phyloP scores from a whole-genome alignment of 2,113 vertebrate genomes.

The Pomatorhinus ruficollis region DNA sequence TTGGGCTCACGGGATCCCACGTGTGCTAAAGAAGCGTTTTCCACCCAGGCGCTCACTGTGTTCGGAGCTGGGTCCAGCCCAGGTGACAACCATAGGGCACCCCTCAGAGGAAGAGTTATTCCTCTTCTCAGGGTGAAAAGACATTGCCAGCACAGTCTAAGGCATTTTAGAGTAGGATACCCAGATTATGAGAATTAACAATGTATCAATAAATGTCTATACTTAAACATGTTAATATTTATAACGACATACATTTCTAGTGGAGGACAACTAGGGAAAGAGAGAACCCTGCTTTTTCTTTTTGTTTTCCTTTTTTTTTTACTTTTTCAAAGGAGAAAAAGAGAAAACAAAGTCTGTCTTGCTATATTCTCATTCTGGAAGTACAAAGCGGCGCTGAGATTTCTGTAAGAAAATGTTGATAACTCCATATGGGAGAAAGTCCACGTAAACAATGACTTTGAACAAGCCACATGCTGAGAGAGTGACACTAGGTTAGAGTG shows the following conservation, averaged over 20 bases:
- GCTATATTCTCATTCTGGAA: not conserved
- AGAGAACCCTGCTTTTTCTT: not conserved
- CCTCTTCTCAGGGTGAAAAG: not conserved
- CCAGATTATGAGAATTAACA: not conserved
- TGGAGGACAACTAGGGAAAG: not conserved
- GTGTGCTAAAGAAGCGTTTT: not conserved
- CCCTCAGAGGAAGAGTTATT: not conserved
- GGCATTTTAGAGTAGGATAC: not conserved
- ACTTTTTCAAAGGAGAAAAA: not conserved
- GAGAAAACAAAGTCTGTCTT: not conserved
- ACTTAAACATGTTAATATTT: not conserved
- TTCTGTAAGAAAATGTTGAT: constrained; percentile 15
- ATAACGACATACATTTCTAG: not conserved
- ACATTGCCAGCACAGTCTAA: not conserved
- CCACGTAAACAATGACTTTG: constrained; percentile 18
- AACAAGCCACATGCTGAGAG: constrained; percentile 36
- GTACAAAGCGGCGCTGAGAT: not conserved
- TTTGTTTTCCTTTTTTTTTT: not conserved
- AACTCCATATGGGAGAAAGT: constrained; percentile 34
- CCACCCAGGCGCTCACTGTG: rapidly evolving
- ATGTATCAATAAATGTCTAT: not conserved
- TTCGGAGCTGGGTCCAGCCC: rapidly evolving
- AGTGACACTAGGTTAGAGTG: constrained; percentile 3
- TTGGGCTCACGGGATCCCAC: not conserved
- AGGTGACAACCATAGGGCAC: not conserved